These are phyloP conservation scores for Muscicapa adusta DNA, from an alignment of 2,113 vertebrate genomes.

Conservation along the genomic window DNA sequence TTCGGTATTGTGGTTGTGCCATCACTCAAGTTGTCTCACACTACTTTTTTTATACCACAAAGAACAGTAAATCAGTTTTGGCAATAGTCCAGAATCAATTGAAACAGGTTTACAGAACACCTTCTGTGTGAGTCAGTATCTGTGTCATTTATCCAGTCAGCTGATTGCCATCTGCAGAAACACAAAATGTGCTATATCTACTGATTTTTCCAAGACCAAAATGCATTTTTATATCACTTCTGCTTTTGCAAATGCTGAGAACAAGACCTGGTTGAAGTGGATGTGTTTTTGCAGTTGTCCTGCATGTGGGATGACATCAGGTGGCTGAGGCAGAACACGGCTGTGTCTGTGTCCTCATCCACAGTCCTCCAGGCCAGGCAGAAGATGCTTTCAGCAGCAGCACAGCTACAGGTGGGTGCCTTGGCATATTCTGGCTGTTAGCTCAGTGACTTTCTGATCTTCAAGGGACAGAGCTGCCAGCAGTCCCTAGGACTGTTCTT, in stretches of 20 bases:
- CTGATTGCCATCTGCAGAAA: not conserved
- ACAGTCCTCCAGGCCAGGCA: slow-evolving; percentile 89
- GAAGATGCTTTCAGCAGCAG: slow-evolving; percentile 92
- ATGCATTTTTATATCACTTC: not conserved
- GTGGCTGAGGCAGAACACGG: slow-evolving; percentile 91
- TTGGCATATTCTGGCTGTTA: not conserved
- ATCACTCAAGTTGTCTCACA: not conserved
- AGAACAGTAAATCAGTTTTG: not conserved
- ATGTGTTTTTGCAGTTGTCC: slow-evolving; percentile 83
- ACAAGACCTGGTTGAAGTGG: not conserved
- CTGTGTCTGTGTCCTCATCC: slow-evolving; percentile 89
- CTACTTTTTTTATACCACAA: not conserved
- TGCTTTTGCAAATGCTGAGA: not conserved
- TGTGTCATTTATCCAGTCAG: not conserved
- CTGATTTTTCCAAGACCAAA: not conserved
- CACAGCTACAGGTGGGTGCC: slow-evolving; percentile 88
- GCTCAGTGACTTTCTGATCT: not conserved
- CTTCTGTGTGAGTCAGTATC: not conserved
- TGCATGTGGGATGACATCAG: slow-evolving; percentile 98
- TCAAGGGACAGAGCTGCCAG: not conserved
- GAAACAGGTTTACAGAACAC: not conserved
- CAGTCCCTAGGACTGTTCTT: not conserved
- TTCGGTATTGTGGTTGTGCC: not conserved
- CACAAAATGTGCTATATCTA: not conserved
- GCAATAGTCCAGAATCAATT: not conserved